Conservation (phyloP, 35 echinoderm and acorn worm species). For the Amphiura filiformis region DNA sequence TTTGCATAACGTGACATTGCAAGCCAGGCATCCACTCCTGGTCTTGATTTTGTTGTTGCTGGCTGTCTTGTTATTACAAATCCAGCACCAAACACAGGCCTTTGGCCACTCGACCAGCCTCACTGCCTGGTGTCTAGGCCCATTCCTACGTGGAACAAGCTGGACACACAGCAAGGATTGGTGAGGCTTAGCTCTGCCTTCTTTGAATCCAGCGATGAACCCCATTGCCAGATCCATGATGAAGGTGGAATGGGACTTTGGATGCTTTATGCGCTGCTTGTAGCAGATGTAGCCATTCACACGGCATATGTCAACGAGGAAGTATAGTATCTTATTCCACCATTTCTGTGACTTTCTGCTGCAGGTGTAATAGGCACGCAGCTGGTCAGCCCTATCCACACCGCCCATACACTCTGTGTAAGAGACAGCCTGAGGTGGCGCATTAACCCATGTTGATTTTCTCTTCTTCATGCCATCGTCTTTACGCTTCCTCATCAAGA, state of each 20-base stretch:
- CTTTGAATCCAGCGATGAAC: slow-evolving; percentile 1
- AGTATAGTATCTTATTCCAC: slow-evolving; percentile 44
- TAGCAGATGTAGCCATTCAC: slow-evolving; percentile 33
- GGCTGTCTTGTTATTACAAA: background rate
- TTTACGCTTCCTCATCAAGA: background rate
- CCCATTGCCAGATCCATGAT: slow-evolving; percentile 19
- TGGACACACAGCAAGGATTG: background rate
- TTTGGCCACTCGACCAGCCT: background rate
- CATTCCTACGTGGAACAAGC: background rate
- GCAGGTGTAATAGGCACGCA: slow-evolving; percentile 29
- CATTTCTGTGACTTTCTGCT: slow-evolving; percentile 29
- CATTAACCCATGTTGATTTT: background rate
- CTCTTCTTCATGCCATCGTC: background rate
- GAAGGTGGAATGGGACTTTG: background rate
- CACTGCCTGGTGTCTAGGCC: background rate
- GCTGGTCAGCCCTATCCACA: slow-evolving; percentile 54
- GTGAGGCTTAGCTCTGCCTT: background rate
- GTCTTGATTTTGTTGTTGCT: background rate
- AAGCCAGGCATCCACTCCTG: slow-evolving; percentile 3
- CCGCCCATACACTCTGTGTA: slow-evolving; percentile 46
- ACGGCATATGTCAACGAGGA: slow-evolving; percentile 33
- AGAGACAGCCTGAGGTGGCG: slow-evolving; percentile 6
- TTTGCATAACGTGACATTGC: slow-evolving; percentile 30
- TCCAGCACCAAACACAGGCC: slow-evolving; percentile 5
- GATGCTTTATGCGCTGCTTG: background rate